Evolutionary conservation across 2,797 vertebrate genomes (phyloP), one percentile per base, ranked within the genome.

Genomic region (Spinibarbus caldwelli): DNA sequence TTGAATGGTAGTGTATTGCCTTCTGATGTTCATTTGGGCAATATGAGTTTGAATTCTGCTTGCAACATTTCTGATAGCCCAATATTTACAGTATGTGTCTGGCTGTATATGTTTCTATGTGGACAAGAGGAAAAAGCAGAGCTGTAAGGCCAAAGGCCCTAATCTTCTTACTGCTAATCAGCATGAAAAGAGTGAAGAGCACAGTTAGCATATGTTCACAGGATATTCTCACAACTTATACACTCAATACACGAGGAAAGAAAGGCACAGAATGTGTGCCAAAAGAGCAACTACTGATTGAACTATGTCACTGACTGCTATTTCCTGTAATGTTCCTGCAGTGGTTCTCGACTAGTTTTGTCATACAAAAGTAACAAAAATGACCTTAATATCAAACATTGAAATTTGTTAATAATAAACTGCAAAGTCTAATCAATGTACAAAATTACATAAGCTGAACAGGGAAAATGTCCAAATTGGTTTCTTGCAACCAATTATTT

Each of bases 131-230:
- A 70, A 80, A 92, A 91, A 93, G 93, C 92, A 92, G 91, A 92
- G 91, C 91, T 92, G 92, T 88, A 62, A 68, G 87, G 92, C 94
- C 93, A 94, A 92, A 89, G 80, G 67, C 17, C 75, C 78, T 93
- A 94, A 94, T 94, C 93, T 93, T 82, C 92, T 94, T 94, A 92
- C 90, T 76, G 49, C 73, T 77, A 77, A 77, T 77, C 49, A 91
- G 88, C 86, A 89, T 91, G 92, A 93, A 91, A 91, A 90, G 89
- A 94, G 92, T 94, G 90, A 92, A 92, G 84, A 93, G 92, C 92
- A 95, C 92, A 77, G 88, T 90, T 87, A 64, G 85, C 91, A 86
- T 86, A 83, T 90, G 86, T 73, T 70, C 45, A 47, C 52, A 47
- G 23, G 47, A 49, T 6, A 71, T 43, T 76, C 21, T 85, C 17